These are phyloP conservation scores for Platyscapa corneri DNA, from an alignment of 1,140 invertebrate genomes.

Conservation along the genomic window DNA sequence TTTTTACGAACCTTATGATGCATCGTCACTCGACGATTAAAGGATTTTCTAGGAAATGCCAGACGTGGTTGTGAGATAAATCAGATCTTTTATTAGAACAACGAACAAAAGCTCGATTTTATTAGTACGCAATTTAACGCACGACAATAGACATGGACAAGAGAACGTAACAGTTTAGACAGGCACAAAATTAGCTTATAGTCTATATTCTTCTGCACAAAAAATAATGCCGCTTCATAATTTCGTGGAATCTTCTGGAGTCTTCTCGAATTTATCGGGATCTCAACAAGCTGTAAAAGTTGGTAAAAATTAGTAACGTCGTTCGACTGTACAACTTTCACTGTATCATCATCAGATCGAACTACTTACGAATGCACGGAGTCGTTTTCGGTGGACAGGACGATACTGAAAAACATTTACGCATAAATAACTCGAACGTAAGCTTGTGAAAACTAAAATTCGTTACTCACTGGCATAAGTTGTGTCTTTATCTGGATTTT, in stretches of 20 bases:
- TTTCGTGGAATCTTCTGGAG: constrained; percentile 33
- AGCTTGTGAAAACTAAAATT: background rate
- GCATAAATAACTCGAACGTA: background rate
- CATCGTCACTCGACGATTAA: too few relatives aligned
- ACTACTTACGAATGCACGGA: constrained; percentile 58
- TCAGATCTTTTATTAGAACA: too few relatives aligned
- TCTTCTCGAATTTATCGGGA: background rate
- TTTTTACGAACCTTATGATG: too few relatives aligned
- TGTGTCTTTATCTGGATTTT: background rate
- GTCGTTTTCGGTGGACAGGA: constrained; percentile 41
- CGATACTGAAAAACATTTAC: constrained; percentile 8
- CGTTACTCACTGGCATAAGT: constrained; percentile 50
- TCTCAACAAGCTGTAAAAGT: constrained; percentile 24
- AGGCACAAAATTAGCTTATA: background rate
- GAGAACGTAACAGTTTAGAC: constrained; percentile 20
- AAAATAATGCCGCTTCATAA: background rate
- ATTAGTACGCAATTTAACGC: too few relatives aligned
- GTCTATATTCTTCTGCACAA: too few relatives aligned
- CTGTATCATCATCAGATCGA: background rate
- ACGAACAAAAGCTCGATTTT: too few relatives aligned
- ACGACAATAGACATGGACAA: background rate
- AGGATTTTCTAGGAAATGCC: too few relatives aligned
- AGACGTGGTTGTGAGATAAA: too few relatives aligned
- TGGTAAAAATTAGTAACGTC: background rate
- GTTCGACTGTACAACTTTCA: background rate